Evolutionary conservation across 2,797 vertebrate genomes (phyloP), one percentile per base, ranked within the genome.

Genomic region (Epinephelus malabaricus): DNA sequence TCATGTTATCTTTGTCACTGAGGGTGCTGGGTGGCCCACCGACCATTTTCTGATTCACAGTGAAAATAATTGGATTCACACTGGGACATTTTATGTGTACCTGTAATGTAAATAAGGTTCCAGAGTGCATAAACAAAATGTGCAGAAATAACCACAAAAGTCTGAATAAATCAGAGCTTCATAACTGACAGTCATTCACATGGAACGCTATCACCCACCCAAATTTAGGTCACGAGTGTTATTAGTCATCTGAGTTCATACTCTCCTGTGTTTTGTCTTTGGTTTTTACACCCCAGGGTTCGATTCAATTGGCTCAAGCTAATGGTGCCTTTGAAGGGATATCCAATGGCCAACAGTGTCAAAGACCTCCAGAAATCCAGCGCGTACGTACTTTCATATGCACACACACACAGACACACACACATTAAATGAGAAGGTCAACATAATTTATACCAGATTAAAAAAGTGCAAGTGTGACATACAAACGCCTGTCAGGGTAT

Each of bases 291-390:
- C 18, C 45, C 6, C 49, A 68, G 69, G 15, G 0, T 3, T 18
- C 1, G 0, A 14, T 1, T 8, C 3, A 12, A 2, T 5, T 13
- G 2, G 2, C 51, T 23, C 6, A 7, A 9, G 0, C 0, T 3
- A 9, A 3, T 15, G n/a, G 23, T 69, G 50, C 10, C 13, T 64
- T 74, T 82, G 58, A 61, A 68, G 11, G 0, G 0, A 0, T 82
- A 87, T 60, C 0, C 0, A 0, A 18, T 87, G 10, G 69, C 65
- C 0, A 0, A 25, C 2, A 1, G 0, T 17, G 19, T 76, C 18
- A 49, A 59, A 74, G 0, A 75, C 45, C 0, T 30, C 5, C 5
- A 2, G 0, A n/a, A 15, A 40, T 17, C 2, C 0, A 4, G 54
- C 19, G 50, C 0, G 79, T 79, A 65, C 47, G 76, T 86, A 64